Evolutionary conservation across 2,797 vertebrate genomes (phyloP), one percentile per base, ranked within the genome.

Genomic region (Pangasius mekongensis): DNA sequence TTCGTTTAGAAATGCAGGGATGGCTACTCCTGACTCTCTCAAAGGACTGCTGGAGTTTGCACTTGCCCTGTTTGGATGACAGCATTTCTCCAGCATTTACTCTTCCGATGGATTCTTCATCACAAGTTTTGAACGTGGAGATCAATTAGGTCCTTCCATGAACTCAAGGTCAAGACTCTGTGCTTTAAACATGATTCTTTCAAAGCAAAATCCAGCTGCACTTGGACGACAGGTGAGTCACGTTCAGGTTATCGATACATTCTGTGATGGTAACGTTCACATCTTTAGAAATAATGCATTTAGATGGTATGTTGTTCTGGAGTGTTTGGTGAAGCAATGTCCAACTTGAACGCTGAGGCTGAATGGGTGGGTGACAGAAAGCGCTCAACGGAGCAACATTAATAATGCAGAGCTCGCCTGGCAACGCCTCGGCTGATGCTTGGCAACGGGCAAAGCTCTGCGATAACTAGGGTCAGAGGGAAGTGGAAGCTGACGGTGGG

Each of bases 371-470:
- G 69, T 85, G 69, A 89, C 64, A 85, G 85, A 89, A 73, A 91
- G 89, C 66, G 87, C 89, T 84, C 84, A 82, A 87, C 89, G 43
- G 89, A 86, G 60, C 60, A 90, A 92, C 92, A 96, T 96, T 93
- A 96, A 96, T 96, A 95, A 96, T 96, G 95, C 94, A 96, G 62
- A 69, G 88, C 94, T 93, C 94, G 94, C 93, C 91, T 94, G 95
- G 95, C 90, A 94, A 95, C 94, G 86, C 94, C 93, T 91, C 92
- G 89, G 85, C 85, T 64, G 89, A 85, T 91, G 90, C 92, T 76
- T 92, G 92, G 95, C 95, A 96, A 96, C 95, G 88, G 33, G n/a
- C 69, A 90, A 89, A 76, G 89, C 91, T 92, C 93, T 91, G 88
- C 87, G 88, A 83, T 84, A 78, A 82, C 83, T 84, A 77, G 74